These are phyloP conservation scores for Periophthalmus magnuspinnatus DNA, from an alignment of 2,797 vertebrate genomes.

Conservation along the genomic window DNA sequence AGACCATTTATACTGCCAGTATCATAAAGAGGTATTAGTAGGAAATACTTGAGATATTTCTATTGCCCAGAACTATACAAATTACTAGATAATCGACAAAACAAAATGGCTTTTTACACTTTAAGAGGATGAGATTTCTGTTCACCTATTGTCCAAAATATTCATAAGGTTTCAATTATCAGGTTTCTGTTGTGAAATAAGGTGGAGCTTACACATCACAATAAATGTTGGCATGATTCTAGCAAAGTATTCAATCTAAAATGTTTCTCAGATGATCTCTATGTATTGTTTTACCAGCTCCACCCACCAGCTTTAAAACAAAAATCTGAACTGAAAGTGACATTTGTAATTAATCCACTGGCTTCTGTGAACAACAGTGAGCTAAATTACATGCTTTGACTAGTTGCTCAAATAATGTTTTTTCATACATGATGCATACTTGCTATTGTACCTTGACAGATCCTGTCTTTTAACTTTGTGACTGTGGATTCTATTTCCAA, in stretches of 20 bases:
- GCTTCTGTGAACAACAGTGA: not conserved
- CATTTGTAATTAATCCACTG: conserved; percentile 14
- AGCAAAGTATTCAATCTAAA: conserved; percentile 31
- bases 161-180: conserved; percentile 17
- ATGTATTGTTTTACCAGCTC: conserved; percentile 48
- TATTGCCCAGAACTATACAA: not conserved
- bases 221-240: conserved; percentile 39
- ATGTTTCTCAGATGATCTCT: conserved; percentile 38
- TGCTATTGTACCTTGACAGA: conserved; percentile 72
- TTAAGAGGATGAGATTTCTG: not conserved
- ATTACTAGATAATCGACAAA: not conserved
- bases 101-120: not conserved
- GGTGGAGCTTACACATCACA: conserved; percentile 35
- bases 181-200: conserved; percentile 22
- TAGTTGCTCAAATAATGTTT: too few relatives aligned
- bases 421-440: conserved; percentile 9
- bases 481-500: conserved; percentile 71
- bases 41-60: conserved; percentile 3
- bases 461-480: conserved; percentile 46
- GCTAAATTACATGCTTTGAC: not conserved
- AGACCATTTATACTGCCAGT: conserved; percentile 16
- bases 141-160: conserved; percentile 6
- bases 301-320: conserved; percentile 16
- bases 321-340: conserved; percentile 33
- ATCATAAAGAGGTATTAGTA: conserved; percentile 24